Percentiles rank a stretch among this genome's conserved stretches.
These are phyloP conservation scores for Eristalis tenax DNA, from an alignment of 2,888 invertebrate species.

Conservation along the genomic window DNA sequence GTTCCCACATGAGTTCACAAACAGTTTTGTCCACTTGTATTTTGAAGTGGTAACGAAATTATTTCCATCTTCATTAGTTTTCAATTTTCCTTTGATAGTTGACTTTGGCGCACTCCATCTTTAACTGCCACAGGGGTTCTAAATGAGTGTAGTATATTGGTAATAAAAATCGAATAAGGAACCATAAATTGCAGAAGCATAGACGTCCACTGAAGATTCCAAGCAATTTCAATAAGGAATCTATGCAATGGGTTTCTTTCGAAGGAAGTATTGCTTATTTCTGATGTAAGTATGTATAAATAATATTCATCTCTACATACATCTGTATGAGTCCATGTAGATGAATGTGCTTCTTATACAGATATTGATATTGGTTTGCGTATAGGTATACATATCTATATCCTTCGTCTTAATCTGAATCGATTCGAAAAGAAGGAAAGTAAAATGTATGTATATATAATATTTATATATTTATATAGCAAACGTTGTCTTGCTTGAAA, in stretches of 20 bases:
- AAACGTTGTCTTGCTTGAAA: constrained; percentile 44
- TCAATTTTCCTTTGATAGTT: constrained; percentile 65
- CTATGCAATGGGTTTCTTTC: constrained; percentile 54
- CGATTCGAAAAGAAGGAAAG: constrained; percentile 54
- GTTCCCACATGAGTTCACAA: constrained; percentile 18
- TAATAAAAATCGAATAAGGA: constrained; percentile 68
- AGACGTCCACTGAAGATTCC: constrained; percentile 50
- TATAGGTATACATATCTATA: constrained; percentile 1
- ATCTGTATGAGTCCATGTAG: neutral
- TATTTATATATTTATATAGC: constrained; percentile 9
- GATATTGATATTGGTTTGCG: neutral
- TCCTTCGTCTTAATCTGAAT: constrained; percentile 58
- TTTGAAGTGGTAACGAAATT: constrained; percentile 54
- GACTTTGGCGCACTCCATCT: constrained; percentile 37
- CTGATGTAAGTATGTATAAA: neutral
- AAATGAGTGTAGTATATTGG: constrained; percentile 53
- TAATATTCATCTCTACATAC: neutral
- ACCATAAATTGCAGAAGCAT: constrained; percentile 68
- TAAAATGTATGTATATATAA: constrained; percentile 39
- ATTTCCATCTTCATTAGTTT: constrained; percentile 67
- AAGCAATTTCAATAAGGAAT: constrained; percentile 63
- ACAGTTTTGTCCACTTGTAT: constrained; percentile 38
- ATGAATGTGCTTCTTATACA: constrained; percentile 10
- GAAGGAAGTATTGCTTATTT: constrained; percentile 49
- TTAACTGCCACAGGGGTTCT: constrained; percentile 46